Base-by-base conservation (phyloP, 2,888 invertebrate genomes). In the Tenodera sinensis region DNA sequence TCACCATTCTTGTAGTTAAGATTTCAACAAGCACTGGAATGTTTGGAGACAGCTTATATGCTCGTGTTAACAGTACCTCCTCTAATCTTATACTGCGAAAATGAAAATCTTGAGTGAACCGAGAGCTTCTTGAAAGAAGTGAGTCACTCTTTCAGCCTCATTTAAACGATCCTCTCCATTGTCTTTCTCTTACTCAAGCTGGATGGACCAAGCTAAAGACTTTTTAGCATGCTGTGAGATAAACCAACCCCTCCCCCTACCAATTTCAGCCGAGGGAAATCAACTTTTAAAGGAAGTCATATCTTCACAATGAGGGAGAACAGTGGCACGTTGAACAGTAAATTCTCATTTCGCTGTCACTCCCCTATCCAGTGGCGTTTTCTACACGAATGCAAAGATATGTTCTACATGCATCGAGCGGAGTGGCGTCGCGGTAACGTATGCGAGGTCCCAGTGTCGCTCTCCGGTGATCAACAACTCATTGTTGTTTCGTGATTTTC, bases 231-330 rank as follows among this genome's bases (percentile, higher is more conserved):
- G 54, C 54, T 71, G 54, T 71, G 54, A 71, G 54, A 71, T 71
- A 71, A 71, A 71, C 54, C 54, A 71, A 54, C 54, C 54, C 54
- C 25, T 14, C 20, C 54, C 54, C 20, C 8, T 71, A 71, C 54
- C 54, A 71, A 25, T 71, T 71, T 71, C 25, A 71, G 54, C 54
- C 25, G 54, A 71, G 54, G 54, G 54, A 87, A 87, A 87, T 87
- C 87, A 87, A 83, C 87, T 87, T 87, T 83, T 87, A 83, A 87
- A 87, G 87, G 87, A 87, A 87, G 83, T 83, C 87, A 87, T 87
- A 34, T 83, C 87, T 71, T 71, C 54, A 71, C 54, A 71, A 71
- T 71, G 54, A 71, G 54, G 54, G 54, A 71, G 54, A 71, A 71
- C 28, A 86, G 82, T 87, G 87, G 30, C 28, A 81, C 86, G 25